Conservation (phyloP, 2,113 vertebrate species). For the Cololabis saira region DNA sequence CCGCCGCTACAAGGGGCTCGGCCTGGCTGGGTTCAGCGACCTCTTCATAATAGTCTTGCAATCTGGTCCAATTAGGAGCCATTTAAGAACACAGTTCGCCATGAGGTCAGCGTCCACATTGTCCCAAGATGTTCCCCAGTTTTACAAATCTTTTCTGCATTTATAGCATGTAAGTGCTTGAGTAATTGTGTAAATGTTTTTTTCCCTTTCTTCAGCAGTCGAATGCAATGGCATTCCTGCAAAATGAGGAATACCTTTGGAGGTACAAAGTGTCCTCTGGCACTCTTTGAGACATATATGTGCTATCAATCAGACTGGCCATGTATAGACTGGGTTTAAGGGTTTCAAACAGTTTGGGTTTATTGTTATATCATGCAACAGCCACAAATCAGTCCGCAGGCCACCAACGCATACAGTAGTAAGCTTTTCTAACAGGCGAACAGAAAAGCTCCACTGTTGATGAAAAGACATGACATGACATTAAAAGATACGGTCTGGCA, state of each 20-base stretch:
- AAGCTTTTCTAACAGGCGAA: conserved; percentile 26
- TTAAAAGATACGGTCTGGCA: conserved; percentile 62
- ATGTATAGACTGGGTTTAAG: conserved; percentile 26
- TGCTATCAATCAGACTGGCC: conserved; percentile 26
- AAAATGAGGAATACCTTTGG: not conserved
- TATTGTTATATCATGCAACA: conserved; percentile 48
- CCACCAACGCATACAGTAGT: conserved; percentile 55
- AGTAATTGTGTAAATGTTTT: conserved; percentile 16
- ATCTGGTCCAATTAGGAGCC: conserved; percentile 75
- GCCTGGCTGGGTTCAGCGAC: conserved; percentile 25
- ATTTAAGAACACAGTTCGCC: conserved; percentile 72
- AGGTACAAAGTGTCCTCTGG: conserved; percentile 20
- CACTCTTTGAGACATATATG: not conserved
- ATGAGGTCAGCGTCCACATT: conserved; percentile 68
- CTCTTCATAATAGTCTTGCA: conserved; percentile 67
- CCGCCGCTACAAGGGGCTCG: conserved; percentile 13
- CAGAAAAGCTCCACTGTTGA: conserved; percentile 33
- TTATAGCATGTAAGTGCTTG: conserved; percentile 36
- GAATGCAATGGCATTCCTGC: conserved; percentile 2
- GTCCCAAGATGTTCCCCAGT: conserved; percentile 57
- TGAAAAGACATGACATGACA: conserved; percentile 60
- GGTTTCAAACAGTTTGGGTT: conserved; percentile 20
- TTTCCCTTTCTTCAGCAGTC: conserved; percentile 7
- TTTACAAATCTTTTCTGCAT: conserved; percentile 66
- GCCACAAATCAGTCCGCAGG: conserved; percentile 52